phyloP scores from a whole-genome alignment of 2,888 invertebrate species.

The Halocaridina rubra region DNA sequence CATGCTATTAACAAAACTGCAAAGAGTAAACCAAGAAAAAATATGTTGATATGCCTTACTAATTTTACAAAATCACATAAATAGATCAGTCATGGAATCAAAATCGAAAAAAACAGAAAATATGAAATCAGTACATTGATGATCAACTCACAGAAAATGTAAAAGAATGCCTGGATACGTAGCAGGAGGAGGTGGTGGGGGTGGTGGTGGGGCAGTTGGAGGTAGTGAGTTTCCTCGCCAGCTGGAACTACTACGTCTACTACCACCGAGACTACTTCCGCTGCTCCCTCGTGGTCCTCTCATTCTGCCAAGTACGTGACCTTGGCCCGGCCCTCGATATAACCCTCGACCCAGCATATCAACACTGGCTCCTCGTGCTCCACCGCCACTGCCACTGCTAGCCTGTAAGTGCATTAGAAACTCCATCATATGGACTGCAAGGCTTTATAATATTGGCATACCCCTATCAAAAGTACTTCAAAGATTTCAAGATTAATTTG shows the following conservation, averaged over 20 bases:
- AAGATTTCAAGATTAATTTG: too few relatives aligned
- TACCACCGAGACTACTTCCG: conserved; percentile 43
- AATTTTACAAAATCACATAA: background rate
- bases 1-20: too few relatives aligned
- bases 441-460: too few relatives aligned
- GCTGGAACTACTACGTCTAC: conserved; percentile 46
- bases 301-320: conserved; percentile 59
- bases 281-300: conserved; percentile 51
- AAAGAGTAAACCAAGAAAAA: background rate
- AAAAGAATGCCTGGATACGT: conserved; percentile 84
- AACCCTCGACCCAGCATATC: conserved; percentile 58
- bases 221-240: conserved; percentile 64
- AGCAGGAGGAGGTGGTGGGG: conserved; percentile 66
- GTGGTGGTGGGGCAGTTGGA: conserved; percentile 52
- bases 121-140: too few relatives aligned
- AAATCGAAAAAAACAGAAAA: too few relatives aligned
- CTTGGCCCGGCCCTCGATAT: conserved; percentile 50
- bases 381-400: conserved; percentile 41
- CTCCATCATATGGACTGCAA: too few relatives aligned
- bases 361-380: conserved; percentile 41
- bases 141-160: conserved; percentile 75
- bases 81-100: background rate
- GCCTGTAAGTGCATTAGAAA: conserved; percentile 2
- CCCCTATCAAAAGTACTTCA: too few relatives aligned
- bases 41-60: background rate